phyloP scores from a whole-genome alignment of 2,113 vertebrate species.

The Lophotis ruficrista region DNA sequence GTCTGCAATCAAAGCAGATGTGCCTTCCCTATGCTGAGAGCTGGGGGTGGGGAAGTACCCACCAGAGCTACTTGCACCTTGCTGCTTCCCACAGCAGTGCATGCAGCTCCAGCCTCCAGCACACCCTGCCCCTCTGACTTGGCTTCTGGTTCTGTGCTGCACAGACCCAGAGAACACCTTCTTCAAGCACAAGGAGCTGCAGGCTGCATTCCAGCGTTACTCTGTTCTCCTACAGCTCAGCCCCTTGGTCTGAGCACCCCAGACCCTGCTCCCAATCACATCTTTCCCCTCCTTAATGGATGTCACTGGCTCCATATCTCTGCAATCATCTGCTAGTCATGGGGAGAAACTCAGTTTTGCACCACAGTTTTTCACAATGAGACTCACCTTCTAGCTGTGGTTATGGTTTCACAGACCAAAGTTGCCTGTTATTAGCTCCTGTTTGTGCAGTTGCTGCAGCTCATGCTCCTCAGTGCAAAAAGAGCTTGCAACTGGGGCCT shows the following conservation, averaged over 20 bases:
- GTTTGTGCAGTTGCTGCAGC: slow-evolving; percentile 33
- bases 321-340: background rate
- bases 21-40: background rate
- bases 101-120: background rate
- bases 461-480: background rate
- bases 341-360: background rate
- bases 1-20: background rate
- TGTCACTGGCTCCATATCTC: background rate
- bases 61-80: background rate
- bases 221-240: background rate
- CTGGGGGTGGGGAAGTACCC: background rate
- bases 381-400: slow-evolving; percentile 35
- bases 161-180: background rate
- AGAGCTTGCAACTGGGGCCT: background rate
- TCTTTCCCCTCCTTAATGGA: background rate
- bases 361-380: slow-evolving; percentile 40
- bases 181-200: background rate
- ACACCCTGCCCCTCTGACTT: background rate
- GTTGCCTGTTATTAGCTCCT: background rate
- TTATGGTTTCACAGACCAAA: slow-evolving; percentile 48
- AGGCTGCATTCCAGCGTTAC: background rate
- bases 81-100: background rate
- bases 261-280: background rate
- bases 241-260: no score
- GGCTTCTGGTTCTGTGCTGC: background rate